These are phyloP conservation scores for Lepus timidus DNA, from an alignment of 2,113 vertebrate species.

Conservation along the genomic window DNA sequence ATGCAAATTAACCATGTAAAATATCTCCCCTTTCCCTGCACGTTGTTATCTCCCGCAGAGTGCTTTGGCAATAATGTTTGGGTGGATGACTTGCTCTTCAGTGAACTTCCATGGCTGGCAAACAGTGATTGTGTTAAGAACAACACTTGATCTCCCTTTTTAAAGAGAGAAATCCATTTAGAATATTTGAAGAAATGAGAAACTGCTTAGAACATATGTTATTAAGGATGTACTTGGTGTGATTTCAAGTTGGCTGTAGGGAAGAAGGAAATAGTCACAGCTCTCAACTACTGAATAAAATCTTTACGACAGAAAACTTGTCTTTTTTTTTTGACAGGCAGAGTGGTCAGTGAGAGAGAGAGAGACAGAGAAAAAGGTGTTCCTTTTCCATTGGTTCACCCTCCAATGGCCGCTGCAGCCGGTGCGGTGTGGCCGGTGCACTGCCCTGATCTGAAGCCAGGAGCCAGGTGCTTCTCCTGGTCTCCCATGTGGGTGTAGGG, in stretches of 20 bases:
- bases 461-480: too few relatives aligned
- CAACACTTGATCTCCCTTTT: background rate
- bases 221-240: background rate
- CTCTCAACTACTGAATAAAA: background rate
- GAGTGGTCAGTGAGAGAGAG: too few relatives aligned
- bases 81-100: background rate
- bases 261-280: background rate
- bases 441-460: too few relatives aligned
- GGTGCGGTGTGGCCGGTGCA: too few relatives aligned
- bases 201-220: constrained; percentile 22
- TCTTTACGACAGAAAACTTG: constrained; percentile 5
- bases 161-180: constrained; percentile 2
- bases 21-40: background rate
- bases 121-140: background rate
- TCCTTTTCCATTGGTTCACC: too few relatives aligned
- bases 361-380: too few relatives aligned
- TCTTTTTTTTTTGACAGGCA: background rate
- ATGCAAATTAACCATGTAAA: background rate
- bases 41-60: background rate
- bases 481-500: too few relatives aligned
- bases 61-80: rapidly evolving
- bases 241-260: constrained; percentile 3
- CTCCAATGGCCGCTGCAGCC: too few relatives aligned
- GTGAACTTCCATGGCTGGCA: background rate
- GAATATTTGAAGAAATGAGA: constrained; percentile 37